phyloP scores from a whole-genome alignment of 2,888 invertebrate genomes.

The Drosophila quinaria region DNA sequence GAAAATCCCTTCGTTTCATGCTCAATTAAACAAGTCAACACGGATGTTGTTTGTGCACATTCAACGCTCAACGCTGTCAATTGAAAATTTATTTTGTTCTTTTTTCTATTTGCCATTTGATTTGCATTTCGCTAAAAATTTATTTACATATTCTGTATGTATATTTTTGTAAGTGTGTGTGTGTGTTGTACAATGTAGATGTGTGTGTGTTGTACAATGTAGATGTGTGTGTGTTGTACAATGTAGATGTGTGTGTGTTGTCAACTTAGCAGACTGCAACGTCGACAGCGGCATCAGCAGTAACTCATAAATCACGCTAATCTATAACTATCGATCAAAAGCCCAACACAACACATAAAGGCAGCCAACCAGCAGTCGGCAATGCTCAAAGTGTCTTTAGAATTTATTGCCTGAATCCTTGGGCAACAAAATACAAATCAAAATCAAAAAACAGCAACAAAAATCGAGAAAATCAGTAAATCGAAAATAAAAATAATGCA shows the following conservation, averaged over 20 bases:
- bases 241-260: slow-evolving; percentile 29
- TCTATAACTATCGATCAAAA: slow-evolving; percentile 79
- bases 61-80: slow-evolving; percentile 39
- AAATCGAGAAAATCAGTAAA: slow-evolving; percentile 23
- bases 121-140: slow-evolving; percentile 71
- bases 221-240: slow-evolving; percentile 19
- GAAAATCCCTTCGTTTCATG: slow-evolving; percentile 48
- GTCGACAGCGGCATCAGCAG: slow-evolving; percentile 31
- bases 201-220: slow-evolving; percentile 2
- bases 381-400: slow-evolving; percentile 64
- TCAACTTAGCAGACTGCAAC: slow-evolving; percentile 38
- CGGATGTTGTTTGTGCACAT: slow-evolving; percentile 54
- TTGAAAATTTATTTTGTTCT: slow-evolving; percentile 43
- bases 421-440: slow-evolving; percentile 17
- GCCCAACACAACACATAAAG: slow-evolving; percentile 40
- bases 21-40: slow-evolving; percentile 66
- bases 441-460: slow-evolving; percentile 16
- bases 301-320: slow-evolving; percentile 75
- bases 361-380: slow-evolving; percentile 32
- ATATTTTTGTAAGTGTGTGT: neutral
- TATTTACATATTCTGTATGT: slow-evolving; percentile 60
- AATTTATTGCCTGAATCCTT: slow-evolving; percentile 77
- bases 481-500: slow-evolving; percentile 30
- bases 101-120: slow-evolving; percentile 69
- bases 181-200: neutral